These are phyloP conservation scores for Porites evermanni DNA, from an alignment of 92 coral and sea anemone genomes.

Conservation along the genomic window DNA sequence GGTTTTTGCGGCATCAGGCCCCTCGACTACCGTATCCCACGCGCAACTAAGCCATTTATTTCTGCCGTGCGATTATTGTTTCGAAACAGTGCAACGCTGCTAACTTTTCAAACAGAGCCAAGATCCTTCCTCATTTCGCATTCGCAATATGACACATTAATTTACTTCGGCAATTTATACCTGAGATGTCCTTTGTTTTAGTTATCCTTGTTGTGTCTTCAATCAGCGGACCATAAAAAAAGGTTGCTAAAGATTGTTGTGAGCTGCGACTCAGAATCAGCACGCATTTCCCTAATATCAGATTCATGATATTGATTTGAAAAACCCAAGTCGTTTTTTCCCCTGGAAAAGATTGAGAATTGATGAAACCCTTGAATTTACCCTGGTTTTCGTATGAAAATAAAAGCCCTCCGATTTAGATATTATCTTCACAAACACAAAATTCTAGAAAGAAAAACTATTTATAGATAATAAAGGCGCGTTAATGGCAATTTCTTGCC, in stretches of 20 bases:
- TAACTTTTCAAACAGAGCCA: neutral
- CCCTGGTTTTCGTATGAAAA: neutral
- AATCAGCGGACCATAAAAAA: neutral
- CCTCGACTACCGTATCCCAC: neutral
- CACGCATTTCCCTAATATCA: too few relatives aligned
- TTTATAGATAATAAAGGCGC: neutral
- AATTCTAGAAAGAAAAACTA: neutral
- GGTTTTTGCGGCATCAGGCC: neutral
- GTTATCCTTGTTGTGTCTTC: conserved; percentile 12
- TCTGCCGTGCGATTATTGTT: neutral
- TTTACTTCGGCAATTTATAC: conserved; percentile 15
- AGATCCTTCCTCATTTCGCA: neutral
- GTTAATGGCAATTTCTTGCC: neutral
- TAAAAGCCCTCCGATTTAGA: neutral
- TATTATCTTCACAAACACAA: neutral
- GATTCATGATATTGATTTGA: neutral
- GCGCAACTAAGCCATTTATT: neutral
- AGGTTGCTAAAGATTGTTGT: neutral
- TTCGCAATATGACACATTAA: neutral
- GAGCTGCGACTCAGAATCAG: neutral
- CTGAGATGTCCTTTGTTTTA: conserved; percentile 2
- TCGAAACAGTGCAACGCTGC: neutral
- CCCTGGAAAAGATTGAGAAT: too few relatives aligned
- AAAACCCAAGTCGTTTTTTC: neutral
- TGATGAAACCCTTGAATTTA: neutral